Evolutionary conservation across 2,888 invertebrate genomes (phyloP), one percentile per base, ranked within the genome.

Genomic region (Pogonocherus hispidulus): DNA sequence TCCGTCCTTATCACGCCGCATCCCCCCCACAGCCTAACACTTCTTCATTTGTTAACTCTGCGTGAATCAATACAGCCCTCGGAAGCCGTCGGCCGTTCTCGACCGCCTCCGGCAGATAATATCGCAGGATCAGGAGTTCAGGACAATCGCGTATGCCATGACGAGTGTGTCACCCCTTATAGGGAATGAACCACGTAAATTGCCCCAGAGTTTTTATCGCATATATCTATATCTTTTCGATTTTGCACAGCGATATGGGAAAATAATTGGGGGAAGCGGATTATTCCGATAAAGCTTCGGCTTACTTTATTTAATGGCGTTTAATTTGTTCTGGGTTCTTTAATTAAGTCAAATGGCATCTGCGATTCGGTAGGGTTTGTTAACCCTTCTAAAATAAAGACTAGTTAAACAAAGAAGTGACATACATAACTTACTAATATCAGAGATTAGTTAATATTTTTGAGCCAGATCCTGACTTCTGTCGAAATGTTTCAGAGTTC

Each of bases 41-140:
- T 84, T 84, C 84, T 84, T 85, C 84, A 84, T 84, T 84, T 84
- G 84, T 83, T 82, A 81, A 81, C 81, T 81, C 77, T 70, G 62
- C 72, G 73, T 67, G 79, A 83, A 83, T 83, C 83, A 83, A 83
- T 83, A 83, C 82, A 76, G 70, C 69, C 77, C 78, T 83, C 84
- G 84, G 80, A 62, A 59, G 60, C 52, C 64, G 67, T 82, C 83
- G 81, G 78, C 71, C 70, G 62, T 54, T 64, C 67, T 82, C 83
- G 81, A 78, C 71, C 71, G 47, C 66, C 67, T 75, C 76, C 82
- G 82, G 70, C 63, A 65, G 76, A 78, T 76, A 73, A 79, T 79
- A 81, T 80, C 79, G 74, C 78, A 77, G 81, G 79, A 81, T 80
- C 80, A 80, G 78, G 78, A 73, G 72, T 71, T 72, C 68, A 71